phyloP scores from a whole-genome alignment of 1,140 invertebrate species.

The Chionoecetes opilio region DNA sequence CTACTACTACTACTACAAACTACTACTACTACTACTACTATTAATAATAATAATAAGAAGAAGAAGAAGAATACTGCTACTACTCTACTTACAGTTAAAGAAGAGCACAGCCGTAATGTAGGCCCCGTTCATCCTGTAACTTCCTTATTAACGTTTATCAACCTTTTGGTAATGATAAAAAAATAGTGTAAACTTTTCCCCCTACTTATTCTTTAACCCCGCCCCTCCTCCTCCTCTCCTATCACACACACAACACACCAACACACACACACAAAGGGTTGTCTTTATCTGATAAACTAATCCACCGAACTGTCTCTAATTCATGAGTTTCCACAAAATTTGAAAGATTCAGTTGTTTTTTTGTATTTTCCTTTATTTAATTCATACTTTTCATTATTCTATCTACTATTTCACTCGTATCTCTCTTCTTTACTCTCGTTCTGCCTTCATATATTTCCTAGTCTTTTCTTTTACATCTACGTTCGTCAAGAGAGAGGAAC shows the following conservation, averaged over 20 bases:
- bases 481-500: not conserved
- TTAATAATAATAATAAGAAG: not conserved
- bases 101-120: not conserved
- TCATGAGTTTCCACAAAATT: too few species aligned
- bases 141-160: not conserved
- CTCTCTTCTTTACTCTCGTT: not conserved
- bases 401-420: not conserved
- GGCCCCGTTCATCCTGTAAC: not conserved
- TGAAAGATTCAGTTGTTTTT: too few species aligned
- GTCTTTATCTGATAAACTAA: too few species aligned
- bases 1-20: constrained; percentile 27
- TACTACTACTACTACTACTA: constrained; percentile 12
- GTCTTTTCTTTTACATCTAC: not conserved
- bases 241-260: not conserved
- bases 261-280: not conserved
- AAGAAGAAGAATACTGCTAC: too few species aligned
- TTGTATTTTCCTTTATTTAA: not conserved
- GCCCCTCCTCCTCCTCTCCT: not conserved
- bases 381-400: not conserved
- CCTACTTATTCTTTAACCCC: not conserved
- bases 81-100: not conserved
- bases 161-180: not conserved
- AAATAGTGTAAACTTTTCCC: not conserved
- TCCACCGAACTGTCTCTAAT: too few species aligned
- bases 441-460: not conserved